A percentile compares a stretch with the other conserved stretches of the same genome.
Evolutionary conservation across 2,113 vertebrate genomes (phyloP).

Genomic region (Grallaria varia): DNA sequence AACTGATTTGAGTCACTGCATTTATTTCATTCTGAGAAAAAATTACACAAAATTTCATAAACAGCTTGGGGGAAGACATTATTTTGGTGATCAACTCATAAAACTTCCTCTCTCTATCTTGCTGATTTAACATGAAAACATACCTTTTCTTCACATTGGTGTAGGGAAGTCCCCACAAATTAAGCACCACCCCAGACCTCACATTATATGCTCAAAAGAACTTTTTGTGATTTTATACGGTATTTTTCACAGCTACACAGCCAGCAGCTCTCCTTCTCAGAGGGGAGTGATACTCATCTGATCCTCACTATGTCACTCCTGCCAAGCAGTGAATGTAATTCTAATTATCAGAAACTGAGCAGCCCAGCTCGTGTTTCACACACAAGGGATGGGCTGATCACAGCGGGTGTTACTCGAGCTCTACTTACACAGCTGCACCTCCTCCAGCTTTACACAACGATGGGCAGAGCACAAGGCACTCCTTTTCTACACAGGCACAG

Average conservation of each 20-base stretch:
- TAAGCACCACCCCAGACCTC: background rate
- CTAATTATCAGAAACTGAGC: background rate
- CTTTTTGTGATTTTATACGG: background rate
- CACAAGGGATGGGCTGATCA: background rate
- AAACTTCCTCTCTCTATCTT: background rate
- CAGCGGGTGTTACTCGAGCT: background rate
- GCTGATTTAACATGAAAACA: background rate
- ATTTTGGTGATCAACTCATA: background rate
- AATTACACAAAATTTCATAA: background rate
- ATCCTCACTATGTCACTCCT: background rate
- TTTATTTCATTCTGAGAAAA: background rate
- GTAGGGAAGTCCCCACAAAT: background rate
- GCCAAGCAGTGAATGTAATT: background rate
- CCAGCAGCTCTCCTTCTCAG: background rate
- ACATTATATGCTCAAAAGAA: background rate
- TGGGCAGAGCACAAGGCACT: accelerated
- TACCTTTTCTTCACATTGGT: background rate
- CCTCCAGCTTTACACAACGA: background rate
- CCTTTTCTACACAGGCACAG: too few species aligned
- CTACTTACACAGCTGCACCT: background rate
- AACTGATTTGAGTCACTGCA: background rate
- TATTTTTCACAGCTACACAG: background rate
- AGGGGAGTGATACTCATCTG: background rate
- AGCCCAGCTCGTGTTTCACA: background rate
- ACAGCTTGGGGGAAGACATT: background rate